phyloP scores from a whole-genome alignment of 2,888 invertebrate species.

The Platycheirus rosarum region DNA sequence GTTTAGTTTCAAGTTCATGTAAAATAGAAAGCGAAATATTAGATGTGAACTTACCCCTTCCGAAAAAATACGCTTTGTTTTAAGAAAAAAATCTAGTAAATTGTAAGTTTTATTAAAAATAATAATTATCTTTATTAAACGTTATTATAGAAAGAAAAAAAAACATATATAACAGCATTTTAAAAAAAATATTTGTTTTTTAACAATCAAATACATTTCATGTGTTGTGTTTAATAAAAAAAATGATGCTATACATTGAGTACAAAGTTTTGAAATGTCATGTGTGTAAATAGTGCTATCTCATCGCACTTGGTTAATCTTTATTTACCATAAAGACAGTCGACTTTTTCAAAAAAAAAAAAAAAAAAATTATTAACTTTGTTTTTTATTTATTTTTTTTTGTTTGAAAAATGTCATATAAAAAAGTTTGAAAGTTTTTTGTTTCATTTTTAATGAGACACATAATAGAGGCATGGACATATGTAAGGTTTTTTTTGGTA shows the following conservation, averaged over 20 bases:
- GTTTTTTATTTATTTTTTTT: too few relatives aligned
- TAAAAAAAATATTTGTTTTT: slow-evolving; percentile 34
- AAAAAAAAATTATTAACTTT: too few relatives aligned
- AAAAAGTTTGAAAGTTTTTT: too few relatives aligned
- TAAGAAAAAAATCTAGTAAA: too few relatives aligned
- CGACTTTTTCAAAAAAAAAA: slow-evolving; percentile 21
- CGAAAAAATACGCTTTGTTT: too few relatives aligned
- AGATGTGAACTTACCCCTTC: too few relatives aligned
- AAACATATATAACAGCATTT: background rate
- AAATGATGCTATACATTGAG: background rate
- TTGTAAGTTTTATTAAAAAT: too few relatives aligned
- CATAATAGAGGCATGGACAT: too few relatives aligned
- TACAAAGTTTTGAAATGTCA: background rate
- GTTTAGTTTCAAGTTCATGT: too few relatives aligned
- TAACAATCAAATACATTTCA: slow-evolving; percentile 20
- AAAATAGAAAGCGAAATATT: too few relatives aligned
- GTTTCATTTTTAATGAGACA: slow-evolving; percentile 7
- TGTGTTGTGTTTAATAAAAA: background rate
- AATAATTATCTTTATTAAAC: background rate
- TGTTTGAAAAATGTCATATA: too few relatives aligned
- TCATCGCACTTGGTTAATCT: slow-evolving; percentile 44
- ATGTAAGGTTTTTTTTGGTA: too few relatives aligned
- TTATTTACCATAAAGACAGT: slow-evolving; percentile 59
- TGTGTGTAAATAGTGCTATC: background rate
- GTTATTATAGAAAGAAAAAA: background rate